Base-by-base conservation (phyloP, 2,113 vertebrate genomes). In the Cyrtonyx montezumae region DNA sequence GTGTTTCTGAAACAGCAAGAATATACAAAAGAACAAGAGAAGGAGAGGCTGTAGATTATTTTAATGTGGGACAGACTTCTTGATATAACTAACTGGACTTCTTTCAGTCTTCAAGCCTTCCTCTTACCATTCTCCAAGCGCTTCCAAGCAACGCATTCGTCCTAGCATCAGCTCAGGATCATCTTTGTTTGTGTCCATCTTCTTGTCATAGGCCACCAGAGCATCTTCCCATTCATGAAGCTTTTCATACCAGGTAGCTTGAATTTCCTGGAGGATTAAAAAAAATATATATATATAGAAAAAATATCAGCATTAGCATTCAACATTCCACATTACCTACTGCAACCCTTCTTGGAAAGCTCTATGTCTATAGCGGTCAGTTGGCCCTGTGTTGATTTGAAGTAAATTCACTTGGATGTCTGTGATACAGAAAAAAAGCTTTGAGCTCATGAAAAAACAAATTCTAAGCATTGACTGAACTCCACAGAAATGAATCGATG, bases 201-300 rank as follows among this genome's bases (percentile, higher is more conserved):
- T 99, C 97, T 99, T 99, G 94, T 99, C 99, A 8, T 99, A 99
- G 49, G 99, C 98, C 19, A 99, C 98, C 49, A 99, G 96, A 21
- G 99, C 99, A 87, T 99, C 99, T 91, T 99, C 99, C 99, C 99
- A 99, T 87, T 99, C 99, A 3, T 99, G 99, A 5, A 99, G 98
- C 71, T 99, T 99, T 97, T 99, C 99, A 62, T 99, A 99, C 99
- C 99, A 99, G 51, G 99, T 99, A 82, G 99, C 99, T 95, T 99
- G 99, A 97, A 99, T 99, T 98, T 99, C 99, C 99, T 99, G 84
- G 13, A 16, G 34, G 20, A 37, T 1, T 53, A 1, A 22, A 3
- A 34, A 40, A 18, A 46, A 46, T 23, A 48, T 21, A 21, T 18
- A 23, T 13, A 36, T 15, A 23, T 25, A 66, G 48, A 58, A 66